Base-by-base conservation (phyloP, 2,888 invertebrate genomes). In the Hylaea fasciaria region DNA sequence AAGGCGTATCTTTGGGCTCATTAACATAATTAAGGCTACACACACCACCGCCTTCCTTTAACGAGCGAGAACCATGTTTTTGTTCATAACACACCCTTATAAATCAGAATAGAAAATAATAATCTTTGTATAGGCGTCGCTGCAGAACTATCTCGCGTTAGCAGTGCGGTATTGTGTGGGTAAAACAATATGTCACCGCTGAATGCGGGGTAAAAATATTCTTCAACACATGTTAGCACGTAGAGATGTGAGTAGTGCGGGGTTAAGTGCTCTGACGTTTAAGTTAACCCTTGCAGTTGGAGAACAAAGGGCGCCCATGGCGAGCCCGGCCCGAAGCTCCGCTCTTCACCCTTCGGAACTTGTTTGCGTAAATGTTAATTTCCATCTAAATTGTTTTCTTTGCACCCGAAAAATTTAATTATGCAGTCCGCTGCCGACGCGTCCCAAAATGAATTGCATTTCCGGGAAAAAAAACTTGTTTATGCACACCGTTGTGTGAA, bases 261-360 rank as follows among this genome's bases (percentile, higher is more conserved):
- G 81, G 81, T 80, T 82, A 82, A 83, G 80, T 80, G 81, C 69
- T 73, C 72, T 70, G 75, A 77, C 78, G 77, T 80, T 83, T 77
- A 78, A 81, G 78, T 81, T 85, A 86, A 87, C 84, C 86, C 87
- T 83, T 87, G 85, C 82, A 83, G 83, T 80, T 74, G 69, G 68
- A 69, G 76, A 82, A 86, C 83, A 86, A 87, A 85, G 81, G 82
- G 78, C 65, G 69, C 68, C n/a, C n/a, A n/a, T n/a, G 69, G 77
- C 81, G 78, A 85, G 83, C 80, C 78, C 70, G 71, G 63, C 51
- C 56, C 57, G 52, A 61, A 60, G 48, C 64, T 57, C 65, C 61
- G 61, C 66, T 62, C 66, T 72, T 70, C 65, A 68, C 55, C 72
- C 68, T 66, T 62, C 65, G 66, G 66, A 72, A 71, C 68, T 71